Evolutionary conservation across 2,888 invertebrate species (phyloP).

Genomic region (Epicampocera succincta): DNA sequence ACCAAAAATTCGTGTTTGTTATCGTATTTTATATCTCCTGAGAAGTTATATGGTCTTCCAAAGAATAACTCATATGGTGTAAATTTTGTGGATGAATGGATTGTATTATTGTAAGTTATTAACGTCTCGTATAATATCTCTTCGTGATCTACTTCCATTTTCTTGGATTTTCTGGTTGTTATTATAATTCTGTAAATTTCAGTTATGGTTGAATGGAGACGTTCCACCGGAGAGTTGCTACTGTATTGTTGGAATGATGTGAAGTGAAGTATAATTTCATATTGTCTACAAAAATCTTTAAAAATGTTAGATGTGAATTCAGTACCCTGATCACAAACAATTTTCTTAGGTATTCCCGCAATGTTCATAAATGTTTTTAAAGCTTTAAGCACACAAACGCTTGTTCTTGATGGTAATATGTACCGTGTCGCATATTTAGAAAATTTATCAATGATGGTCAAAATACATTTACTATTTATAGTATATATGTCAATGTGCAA

Average conservation of each 20-base stretch:
- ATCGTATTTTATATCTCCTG: background rate
- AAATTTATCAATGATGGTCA: slow-evolving; percentile 45
- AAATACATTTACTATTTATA: slow-evolving; percentile 53
- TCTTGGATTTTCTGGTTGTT: background rate
- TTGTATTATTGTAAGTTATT: slow-evolving; percentile 28
- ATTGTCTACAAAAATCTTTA: too few relatives aligned
- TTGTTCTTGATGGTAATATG: slow-evolving; percentile 41
- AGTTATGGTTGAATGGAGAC: slow-evolving; percentile 32
- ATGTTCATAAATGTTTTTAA: slow-evolving; percentile 40
- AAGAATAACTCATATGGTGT: too few relatives aligned
- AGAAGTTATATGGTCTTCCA: background rate
- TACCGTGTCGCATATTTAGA: slow-evolving; percentile 46
- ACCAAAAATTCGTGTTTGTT: background rate
- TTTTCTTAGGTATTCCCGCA: too few relatives aligned
- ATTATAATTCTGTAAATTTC: background rate
- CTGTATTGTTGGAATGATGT: slow-evolving; percentile 59
- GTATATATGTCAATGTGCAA: slow-evolving; percentile 63
- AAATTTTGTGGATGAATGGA: slow-evolving; percentile 20
- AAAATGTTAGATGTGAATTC: too few relatives aligned
- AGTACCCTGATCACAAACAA: too few relatives aligned
- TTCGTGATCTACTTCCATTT: slow-evolving; percentile 10
- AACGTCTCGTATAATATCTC: slow-evolving; percentile 18
- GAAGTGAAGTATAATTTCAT: slow-evolving; percentile 22
- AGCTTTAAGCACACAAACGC: slow-evolving; percentile 53
- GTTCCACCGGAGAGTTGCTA: slow-evolving; percentile 40